These are phyloP conservation scores for Melipona beecheii DNA, from an alignment of 2,888 invertebrate species.

Conservation along the genomic window DNA sequence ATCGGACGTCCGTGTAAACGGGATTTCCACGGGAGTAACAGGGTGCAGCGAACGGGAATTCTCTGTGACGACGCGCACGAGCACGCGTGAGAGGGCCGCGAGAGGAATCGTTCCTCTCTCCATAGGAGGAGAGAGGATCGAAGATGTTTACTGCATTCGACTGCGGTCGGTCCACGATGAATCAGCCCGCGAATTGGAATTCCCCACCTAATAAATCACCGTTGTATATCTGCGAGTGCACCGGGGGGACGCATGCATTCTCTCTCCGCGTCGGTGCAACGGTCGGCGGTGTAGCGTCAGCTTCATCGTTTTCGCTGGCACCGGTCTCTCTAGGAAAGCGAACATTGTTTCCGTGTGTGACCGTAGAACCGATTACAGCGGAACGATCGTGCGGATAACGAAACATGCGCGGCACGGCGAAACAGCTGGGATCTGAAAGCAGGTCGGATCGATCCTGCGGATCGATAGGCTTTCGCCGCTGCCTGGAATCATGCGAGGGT, in stretches of 20 bases:
- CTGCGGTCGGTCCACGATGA: conserved; percentile 57
- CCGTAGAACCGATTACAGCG: conserved; percentile 58
- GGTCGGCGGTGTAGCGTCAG: conserved; percentile 27
- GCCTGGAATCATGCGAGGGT: not conserved
- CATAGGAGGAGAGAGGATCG: conserved; percentile 59
- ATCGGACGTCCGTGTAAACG: conserved; percentile 26
- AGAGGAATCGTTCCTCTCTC: conserved; percentile 12
- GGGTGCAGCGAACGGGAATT: conserved; percentile 10
- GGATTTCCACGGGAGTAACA: conserved; percentile 8
- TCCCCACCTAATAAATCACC: conserved; percentile 76
- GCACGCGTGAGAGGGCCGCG: not conserved
- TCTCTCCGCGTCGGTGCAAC: conserved; percentile 22
- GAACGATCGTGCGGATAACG: conserved; percentile 55
- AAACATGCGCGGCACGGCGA: conserved; percentile 17
- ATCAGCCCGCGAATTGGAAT: conserved; percentile 75
- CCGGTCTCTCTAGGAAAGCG: conserved; percentile 46
- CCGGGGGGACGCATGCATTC: conserved; percentile 50
- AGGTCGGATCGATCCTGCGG: conserved; percentile 31
- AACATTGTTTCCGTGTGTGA: conserved; percentile 61
- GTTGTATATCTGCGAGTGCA: conserved; percentile 62
- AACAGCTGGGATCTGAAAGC: conserved; percentile 11
- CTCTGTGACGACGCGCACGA: conserved; percentile 16
- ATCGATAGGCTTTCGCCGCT: conserved; percentile 26
- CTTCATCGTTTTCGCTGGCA: conserved; percentile 15
- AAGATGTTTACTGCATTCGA: conserved; percentile 73